phyloP scores from a whole-genome alignment of 2,888 invertebrate species.

The Aspidiotus rigidus region DNA sequence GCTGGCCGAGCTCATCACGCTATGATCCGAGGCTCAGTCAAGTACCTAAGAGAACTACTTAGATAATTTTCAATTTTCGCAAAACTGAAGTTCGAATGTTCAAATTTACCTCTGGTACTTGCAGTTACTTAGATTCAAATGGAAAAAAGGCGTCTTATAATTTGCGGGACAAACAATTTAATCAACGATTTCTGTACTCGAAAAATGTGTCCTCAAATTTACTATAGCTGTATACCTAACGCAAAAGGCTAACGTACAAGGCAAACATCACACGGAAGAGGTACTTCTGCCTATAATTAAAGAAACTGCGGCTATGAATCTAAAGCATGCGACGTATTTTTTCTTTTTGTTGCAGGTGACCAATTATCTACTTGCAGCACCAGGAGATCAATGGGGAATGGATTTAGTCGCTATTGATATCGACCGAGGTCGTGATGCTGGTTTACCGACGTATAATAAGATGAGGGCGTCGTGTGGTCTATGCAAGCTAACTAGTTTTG shows the following conservation, averaged over 20 bases:
- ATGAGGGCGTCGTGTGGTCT: conserved; percentile 36
- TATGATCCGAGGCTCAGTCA: too few relatives aligned
- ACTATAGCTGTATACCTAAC: conserved; percentile 9
- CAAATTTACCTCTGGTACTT: not conserved
- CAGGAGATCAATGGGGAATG: not conserved
- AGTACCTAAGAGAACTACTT: too few relatives aligned
- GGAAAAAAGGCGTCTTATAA: not conserved
- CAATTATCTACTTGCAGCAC: not conserved
- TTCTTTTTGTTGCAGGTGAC: not conserved
- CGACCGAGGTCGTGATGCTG: conserved; percentile 36
- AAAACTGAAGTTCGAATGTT: not conserved
- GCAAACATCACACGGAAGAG: conserved; percentile 34
- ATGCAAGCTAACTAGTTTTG: not conserved
- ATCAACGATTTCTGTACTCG: not conserved
- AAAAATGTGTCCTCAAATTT: conserved; percentile 30
- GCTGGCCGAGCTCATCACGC: too few relatives aligned
- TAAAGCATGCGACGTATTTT: too few relatives aligned
- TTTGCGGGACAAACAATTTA: not conserved
- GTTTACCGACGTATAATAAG: conserved; percentile 35
- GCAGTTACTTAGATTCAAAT: not conserved
- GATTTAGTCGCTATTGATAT: conserved; percentile 36
- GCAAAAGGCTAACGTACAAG: conserved; percentile 31
- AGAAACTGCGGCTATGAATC: too few relatives aligned
- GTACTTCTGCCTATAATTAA: conserved; percentile 11
- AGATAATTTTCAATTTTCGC: too few relatives aligned